Evolutionary conservation across 2,888 invertebrate species (phyloP), one percentile per base, ranked within the genome.

Genomic region (Conchocele bisecta): DNA sequence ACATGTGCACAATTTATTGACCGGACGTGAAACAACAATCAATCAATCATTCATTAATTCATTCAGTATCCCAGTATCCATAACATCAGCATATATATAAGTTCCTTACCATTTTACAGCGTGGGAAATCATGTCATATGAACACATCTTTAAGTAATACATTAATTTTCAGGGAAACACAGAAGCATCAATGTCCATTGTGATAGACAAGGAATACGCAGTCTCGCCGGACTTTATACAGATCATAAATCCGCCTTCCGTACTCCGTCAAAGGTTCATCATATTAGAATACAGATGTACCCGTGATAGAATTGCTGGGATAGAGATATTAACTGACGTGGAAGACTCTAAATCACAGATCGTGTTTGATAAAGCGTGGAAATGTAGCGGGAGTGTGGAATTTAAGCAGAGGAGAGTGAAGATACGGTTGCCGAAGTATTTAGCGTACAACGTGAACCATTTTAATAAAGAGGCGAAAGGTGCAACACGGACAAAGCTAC

Each of bases 381-480:
- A 68, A 29, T 86, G 86, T 50, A 41, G n/a, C 6, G 33, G 33
- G 9, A 17, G 3, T 11, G 29, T n/a, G 1, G n/a, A 17, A 15
- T 39, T 41, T 46, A 72, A 42, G 31, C 29, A 28, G 17, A 81
- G 68, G 56, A 63, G 31, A 29, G 58, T 84, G 9, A 69, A 57
- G 59, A 50, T 85, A 22, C 65, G 68, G 24, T 26, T 86, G 13
- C 72, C 81, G 7, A 70, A 71, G 20, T 50, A 68, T 20, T 22
- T 83, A 26, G 80, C 70, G 2, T 85, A 79, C 57, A 77, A 83
- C 54, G 84, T 83, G 26, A 84, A 85, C 39, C 51, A 73, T 26
- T 83, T 83, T 44, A 86, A 84, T 37, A 66, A 48, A 37, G 39
- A 69, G 15, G 60, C 75, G 1, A 59, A 46, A 9, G 48, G 79